Evolutionary conservation across 1,140 invertebrate species (phyloP).

Genomic region (Drosophila paulistorum): DNA sequence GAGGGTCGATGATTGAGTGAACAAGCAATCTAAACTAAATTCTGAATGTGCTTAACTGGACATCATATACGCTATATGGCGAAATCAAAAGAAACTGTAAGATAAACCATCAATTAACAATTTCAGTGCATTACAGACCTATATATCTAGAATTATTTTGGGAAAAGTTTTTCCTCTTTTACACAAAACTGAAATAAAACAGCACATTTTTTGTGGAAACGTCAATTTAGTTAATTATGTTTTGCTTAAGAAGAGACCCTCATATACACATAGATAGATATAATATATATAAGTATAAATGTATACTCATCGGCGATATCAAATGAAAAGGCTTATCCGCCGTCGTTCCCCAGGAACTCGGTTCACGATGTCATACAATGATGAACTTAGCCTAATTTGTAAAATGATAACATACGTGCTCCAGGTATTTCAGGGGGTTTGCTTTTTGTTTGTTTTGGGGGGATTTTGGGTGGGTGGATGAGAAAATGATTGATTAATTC

Average conservation of each 20-base stretch:
- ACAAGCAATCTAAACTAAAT: no score
- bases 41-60: no score
- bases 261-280: slow-evolving; percentile 30
- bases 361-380: slow-evolving; percentile 37
- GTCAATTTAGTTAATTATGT: neutral
- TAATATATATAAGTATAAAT: slow-evolving; percentile 25
- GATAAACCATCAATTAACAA: no score
- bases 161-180: no score
- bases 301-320: slow-evolving; percentile 28
- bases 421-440: slow-evolving; percentile 23
- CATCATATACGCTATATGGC: no score
- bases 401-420: slow-evolving; percentile 58
- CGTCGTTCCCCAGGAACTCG: neutral
- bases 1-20: no score
- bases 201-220: slow-evolving; percentile 2
- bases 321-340: slow-evolving; percentile 22
- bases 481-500: slow-evolving; percentile 14
- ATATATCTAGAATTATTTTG: no score
- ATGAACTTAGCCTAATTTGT: slow-evolving; percentile 56
- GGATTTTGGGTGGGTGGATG: slow-evolving; percentile 13
- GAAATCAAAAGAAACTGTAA: no score
- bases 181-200: slow-evolving; percentile 24
- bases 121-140: no score
- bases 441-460: neutral
- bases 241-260: slow-evolving; percentile 4